A percentile compares a stretch with the other conserved stretches of the same genome.
Conservation (phyloP, 2,113 vertebrate genomes). For the Vulpes lagopus region DNA sequence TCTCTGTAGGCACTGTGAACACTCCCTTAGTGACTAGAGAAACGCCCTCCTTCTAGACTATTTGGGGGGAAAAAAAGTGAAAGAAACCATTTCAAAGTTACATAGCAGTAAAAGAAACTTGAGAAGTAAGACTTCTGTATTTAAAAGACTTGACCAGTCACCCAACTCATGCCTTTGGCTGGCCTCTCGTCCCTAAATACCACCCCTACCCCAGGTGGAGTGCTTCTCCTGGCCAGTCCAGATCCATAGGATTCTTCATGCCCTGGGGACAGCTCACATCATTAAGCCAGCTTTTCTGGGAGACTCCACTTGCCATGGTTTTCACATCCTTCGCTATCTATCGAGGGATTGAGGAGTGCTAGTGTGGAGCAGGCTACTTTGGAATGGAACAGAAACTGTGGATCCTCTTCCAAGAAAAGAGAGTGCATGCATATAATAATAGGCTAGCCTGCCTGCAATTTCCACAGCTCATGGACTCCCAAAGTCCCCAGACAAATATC, state of each 20-base stretch:
- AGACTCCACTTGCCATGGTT: not conserved
- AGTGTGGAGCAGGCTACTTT: not conserved
- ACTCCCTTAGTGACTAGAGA: not conserved
- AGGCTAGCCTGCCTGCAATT: not conserved
- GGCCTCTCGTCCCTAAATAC: not conserved
- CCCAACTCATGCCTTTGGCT: not conserved
- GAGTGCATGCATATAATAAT: accelerated
- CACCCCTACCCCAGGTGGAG: too few species aligned
- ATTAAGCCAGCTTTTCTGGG: too few species aligned
- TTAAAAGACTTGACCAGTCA: not conserved
- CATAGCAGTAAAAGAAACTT: not conserved
- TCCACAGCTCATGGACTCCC: not conserved
- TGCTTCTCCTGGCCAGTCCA: not conserved
- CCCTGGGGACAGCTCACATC: not conserved
- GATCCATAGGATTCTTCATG: accelerated
- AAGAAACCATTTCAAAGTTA: not conserved
- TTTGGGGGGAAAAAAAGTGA: not conserved
- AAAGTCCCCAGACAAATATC: not conserved
- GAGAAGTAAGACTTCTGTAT: not conserved
- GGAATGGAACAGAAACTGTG: not conserved
- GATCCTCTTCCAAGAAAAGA: not conserved
- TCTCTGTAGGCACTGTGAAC: not conserved
- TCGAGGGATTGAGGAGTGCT: too few species aligned
- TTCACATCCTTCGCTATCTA: not conserved
- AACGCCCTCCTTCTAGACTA: not conserved